Conservation (phyloP, 2,888 invertebrate species). For the Dryadula phaetusa region DNA sequence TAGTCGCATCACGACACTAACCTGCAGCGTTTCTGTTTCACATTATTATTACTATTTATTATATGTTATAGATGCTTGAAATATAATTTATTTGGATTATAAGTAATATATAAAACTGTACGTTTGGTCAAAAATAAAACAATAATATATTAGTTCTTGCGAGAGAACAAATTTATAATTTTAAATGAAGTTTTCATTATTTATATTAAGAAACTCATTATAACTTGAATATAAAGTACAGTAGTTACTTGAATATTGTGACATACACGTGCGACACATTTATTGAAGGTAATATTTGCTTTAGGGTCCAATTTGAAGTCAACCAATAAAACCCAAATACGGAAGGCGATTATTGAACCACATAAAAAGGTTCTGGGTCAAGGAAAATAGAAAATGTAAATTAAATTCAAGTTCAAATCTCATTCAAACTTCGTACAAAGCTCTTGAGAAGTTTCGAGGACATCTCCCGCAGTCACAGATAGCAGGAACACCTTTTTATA, state of each 20-base stretch:
- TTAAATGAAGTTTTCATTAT: neutral
- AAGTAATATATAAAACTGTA: no score
- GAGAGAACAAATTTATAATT: neutral
- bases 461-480: slow-evolving; percentile 9
- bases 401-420: slow-evolving; percentile 12
- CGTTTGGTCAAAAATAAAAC: no score
- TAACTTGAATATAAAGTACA: neutral
- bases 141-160: no score
- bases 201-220: neutral
- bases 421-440: slow-evolving; percentile 12
- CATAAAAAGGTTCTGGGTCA: neutral
- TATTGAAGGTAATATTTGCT: neutral
- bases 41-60: slow-evolving; percentile 20
- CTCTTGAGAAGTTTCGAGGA: slow-evolving; percentile 15
- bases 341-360: neutral
- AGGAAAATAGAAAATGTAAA: neutral
- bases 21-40: slow-evolving; percentile 35
- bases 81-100: neutral
- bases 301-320: neutral
- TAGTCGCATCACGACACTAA: slow-evolving; percentile 48
- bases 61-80: slow-evolving; percentile 11
- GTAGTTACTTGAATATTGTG: neutral
- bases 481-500: slow-evolving; percentile 30
- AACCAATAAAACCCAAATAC: neutral
- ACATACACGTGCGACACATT: neutral